Conservation (phyloP, 2,797 vertebrate species). For the Mastacembelus armatus region DNA sequence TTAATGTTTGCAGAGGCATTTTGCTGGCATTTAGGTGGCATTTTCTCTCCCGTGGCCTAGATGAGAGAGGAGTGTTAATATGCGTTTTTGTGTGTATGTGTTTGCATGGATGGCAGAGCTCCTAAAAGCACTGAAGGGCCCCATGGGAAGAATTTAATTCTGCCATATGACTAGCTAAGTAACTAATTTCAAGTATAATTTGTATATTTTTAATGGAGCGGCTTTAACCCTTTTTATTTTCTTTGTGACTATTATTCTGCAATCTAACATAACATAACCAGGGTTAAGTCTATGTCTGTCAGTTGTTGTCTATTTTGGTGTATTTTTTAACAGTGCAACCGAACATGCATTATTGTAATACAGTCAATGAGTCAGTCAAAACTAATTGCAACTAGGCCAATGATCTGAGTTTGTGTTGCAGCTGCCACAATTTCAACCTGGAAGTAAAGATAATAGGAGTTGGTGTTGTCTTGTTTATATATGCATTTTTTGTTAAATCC, state of each 20-base stretch:
- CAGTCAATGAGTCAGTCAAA: neutral
- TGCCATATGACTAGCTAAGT: slow-evolving; percentile 51
- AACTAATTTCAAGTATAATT: slow-evolving; percentile 43
- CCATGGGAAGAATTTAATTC: slow-evolving; percentile 62
- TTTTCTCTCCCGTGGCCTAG: slow-evolving; percentile 80
- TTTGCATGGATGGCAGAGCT: slow-evolving; percentile 41
- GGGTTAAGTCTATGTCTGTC: neutral
- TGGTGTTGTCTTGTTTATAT: neutral
- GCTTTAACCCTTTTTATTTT: slow-evolving; percentile 13
- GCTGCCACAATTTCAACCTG: neutral
- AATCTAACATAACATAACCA: slow-evolving; percentile 2
- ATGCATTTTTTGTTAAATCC: too few species aligned
- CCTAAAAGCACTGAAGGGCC: slow-evolving; percentile 57
- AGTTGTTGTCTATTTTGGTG: too few species aligned
- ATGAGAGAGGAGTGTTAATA: slow-evolving; percentile 70
- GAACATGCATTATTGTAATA: neutral
- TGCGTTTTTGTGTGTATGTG: slow-evolving; percentile 31
- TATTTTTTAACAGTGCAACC: neutral
- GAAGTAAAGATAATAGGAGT: neutral
- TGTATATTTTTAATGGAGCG: slow-evolving; percentile 20
- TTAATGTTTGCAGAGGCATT: slow-evolving; percentile 79
- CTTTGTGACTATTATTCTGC: neutral
- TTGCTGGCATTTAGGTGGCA: slow-evolving; percentile 86
- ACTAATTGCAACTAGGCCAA: neutral
- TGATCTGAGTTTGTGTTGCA: neutral